Base-by-base conservation (phyloP, 2,113 vertebrate genomes). In the Spilogale gracilis region DNA sequence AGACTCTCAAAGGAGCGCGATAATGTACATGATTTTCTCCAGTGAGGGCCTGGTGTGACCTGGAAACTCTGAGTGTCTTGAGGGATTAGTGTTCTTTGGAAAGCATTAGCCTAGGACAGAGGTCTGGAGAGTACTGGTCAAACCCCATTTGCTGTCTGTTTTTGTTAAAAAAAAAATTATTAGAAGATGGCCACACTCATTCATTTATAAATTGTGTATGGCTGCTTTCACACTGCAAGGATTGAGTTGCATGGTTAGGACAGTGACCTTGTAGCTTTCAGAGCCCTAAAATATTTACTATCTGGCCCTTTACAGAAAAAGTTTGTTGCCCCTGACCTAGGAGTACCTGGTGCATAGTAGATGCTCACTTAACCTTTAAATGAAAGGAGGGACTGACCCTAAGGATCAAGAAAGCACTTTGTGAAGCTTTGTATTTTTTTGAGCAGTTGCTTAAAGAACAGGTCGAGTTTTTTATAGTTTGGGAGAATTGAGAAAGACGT, bases 121-220 rank as follows among this genome's bases (percentile, higher is more conserved):
- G 45, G n/a, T 95, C 56, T 69, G 80, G 45, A 87, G 43, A 86
- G 56, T 63, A 17, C 67, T 43, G 30, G 14, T 83, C 73, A 89
- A 56, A 56, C 82, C 25, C 52, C 54, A 50, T 32, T 43, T 79
- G 11, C 52, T 91, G 65, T 61, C 65, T 92, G 48, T 78, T 94
- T 88, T 71, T 82, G 27, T 79, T 65, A 95, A 78, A 61, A 96
- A 82, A 95, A 92, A 96, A 82, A 95, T 97, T 74, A 88, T 89
- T 94, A 87, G 79, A 87, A 96, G 87, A 96, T 12, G 82, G 50
- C 73, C 82, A 52, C 27, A 60, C 25, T 83, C 10, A 14, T 96
- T 92, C 65, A 54, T 89, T 94, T 95, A 60, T 65, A 81, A 82
- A 89, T 89, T 60, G 14, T 82, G 4, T 13, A 0, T 63, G 80